Conservation (phyloP, 92 coral and sea anemone genomes). For the Epizoanthus stellaris region DNA sequence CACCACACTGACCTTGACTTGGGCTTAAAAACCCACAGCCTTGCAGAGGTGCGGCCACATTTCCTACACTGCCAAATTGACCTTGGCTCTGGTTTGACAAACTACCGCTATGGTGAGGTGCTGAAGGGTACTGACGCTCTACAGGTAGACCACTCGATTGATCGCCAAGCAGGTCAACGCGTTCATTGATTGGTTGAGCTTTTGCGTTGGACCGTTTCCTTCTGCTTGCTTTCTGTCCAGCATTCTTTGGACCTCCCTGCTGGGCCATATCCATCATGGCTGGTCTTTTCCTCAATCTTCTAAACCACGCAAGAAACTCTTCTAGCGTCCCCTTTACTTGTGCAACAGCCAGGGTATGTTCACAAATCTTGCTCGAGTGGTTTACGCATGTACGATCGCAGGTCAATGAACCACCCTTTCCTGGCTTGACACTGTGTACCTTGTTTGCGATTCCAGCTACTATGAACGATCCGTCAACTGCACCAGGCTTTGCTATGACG, state of each 20-base stretch:
- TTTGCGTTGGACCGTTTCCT: conserved; percentile 38
- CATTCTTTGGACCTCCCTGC: conserved; percentile 51
- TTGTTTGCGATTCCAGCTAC: conserved; percentile 61
- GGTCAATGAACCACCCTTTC: conserved; percentile 53
- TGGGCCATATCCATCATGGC: conserved; percentile 32
- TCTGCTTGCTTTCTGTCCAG: conserved; percentile 50
- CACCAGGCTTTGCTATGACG: conserved; percentile 56
- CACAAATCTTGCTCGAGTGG: conserved; percentile 45
- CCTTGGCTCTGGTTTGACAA: not conserved
- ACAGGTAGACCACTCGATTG: not conserved
- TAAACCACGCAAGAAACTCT: conserved; percentile 47
- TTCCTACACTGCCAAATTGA: not conserved
- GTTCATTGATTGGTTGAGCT: conserved; percentile 21
- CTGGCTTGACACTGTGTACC: conserved; percentile 52
- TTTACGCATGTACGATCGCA: conserved; percentile 58
- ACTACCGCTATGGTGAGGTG: not conserved
- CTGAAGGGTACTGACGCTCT: not conserved
- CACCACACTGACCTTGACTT: not conserved
- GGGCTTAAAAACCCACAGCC: not conserved
- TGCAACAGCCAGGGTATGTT: conserved; percentile 60
- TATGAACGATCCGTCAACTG: conserved; percentile 52
- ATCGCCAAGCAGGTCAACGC: conserved; percentile 33
- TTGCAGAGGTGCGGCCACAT: not conserved
- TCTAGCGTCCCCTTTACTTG: conserved; percentile 23
- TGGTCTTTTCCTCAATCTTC: conserved; percentile 37